These are phyloP conservation scores for Lordiphosa mommai DNA, from an alignment of 1,140 invertebrate species.

Conservation along the genomic window DNA sequence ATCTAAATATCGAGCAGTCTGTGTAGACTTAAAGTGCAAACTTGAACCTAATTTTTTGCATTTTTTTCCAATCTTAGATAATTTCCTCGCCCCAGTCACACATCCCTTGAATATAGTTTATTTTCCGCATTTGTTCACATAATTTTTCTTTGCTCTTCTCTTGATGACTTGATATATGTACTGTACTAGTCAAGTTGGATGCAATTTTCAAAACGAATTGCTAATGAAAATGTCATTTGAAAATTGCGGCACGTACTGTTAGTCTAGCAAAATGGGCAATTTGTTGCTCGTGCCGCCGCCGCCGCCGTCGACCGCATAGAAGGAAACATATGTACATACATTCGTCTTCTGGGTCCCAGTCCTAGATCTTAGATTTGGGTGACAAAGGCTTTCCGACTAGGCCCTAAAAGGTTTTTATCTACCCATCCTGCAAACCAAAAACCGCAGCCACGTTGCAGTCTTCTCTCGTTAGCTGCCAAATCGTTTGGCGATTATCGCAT, in stretches of 20 bases:
- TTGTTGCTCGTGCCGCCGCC: constrained; percentile 57
- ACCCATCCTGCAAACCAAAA: not conserved
- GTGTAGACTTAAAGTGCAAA: no score
- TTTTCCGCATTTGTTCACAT: constrained; percentile 2
- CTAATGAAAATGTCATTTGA: constrained; percentile 76
- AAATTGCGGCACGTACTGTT: constrained; percentile 68
- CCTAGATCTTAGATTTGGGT: not conserved
- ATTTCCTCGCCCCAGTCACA: no score
- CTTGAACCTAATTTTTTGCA: no score
- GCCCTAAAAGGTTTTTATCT: not conserved
- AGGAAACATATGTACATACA: not conserved
- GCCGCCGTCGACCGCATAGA: constrained; percentile 9
- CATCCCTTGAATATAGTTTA: no score
- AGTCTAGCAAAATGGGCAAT: constrained; percentile 68
- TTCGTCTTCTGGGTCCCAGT: no score
- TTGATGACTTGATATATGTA: not conserved
- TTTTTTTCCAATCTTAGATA: no score
- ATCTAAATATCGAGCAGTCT: no score
- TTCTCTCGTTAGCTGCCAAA: constrained; percentile 66
- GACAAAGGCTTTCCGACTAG: not conserved
- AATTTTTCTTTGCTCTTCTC: constrained; percentile 9
- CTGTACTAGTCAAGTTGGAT: constrained; percentile 1
- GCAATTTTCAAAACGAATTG: constrained; percentile 75
- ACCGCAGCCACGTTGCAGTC: constrained; percentile 42
- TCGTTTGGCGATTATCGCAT: constrained; percentile 68